A percentile compares a stretch with the other conserved stretches of the same genome.
Conservation (phyloP, 2,888 invertebrate species). For the Myopa testacea region DNA sequence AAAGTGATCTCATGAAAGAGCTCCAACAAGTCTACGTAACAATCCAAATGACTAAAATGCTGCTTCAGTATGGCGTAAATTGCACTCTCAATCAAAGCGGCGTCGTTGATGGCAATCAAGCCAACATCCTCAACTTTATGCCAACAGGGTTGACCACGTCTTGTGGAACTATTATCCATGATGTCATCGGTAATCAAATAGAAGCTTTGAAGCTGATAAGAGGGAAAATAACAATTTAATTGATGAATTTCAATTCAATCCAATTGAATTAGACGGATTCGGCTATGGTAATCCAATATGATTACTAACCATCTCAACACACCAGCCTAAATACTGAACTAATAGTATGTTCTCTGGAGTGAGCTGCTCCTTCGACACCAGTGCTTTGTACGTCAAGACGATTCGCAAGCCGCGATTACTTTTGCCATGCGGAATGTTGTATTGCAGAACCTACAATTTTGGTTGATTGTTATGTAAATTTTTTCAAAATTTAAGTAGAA, state of each 20-base stretch:
- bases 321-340: constrained; percentile 92
- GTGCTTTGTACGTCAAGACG: constrained; percentile 80
- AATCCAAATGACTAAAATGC: constrained; percentile 80
- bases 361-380: constrained; percentile 75
- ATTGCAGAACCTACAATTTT: constrained; percentile 78
- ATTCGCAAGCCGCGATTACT: constrained; percentile 82
- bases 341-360: constrained; percentile 82
- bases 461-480: too few relatives aligned
- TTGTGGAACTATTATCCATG: constrained; percentile 84
- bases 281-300: too few relatives aligned
- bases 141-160: constrained; percentile 95
- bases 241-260: too few relatives aligned
- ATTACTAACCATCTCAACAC: constrained; percentile 85
- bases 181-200: constrained; percentile 87
- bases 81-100: constrained; percentile 79
- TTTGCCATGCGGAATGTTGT: constrained; percentile 93
- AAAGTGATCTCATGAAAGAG: constrained; percentile 76
- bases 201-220: background rate
- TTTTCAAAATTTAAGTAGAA: background rate
- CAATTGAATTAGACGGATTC: too few relatives aligned
- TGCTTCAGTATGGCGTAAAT: constrained; percentile 83
- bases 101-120: constrained; percentile 69
- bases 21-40: constrained; percentile 83
- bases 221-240: background rate
- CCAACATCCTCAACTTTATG: constrained; percentile 70